Percentiles rank a stretch among this genome's conserved stretches.
Evolutionary conservation across 1,140 invertebrate genomes (phyloP).

Genomic region (Archivesica marissinica): DNA sequence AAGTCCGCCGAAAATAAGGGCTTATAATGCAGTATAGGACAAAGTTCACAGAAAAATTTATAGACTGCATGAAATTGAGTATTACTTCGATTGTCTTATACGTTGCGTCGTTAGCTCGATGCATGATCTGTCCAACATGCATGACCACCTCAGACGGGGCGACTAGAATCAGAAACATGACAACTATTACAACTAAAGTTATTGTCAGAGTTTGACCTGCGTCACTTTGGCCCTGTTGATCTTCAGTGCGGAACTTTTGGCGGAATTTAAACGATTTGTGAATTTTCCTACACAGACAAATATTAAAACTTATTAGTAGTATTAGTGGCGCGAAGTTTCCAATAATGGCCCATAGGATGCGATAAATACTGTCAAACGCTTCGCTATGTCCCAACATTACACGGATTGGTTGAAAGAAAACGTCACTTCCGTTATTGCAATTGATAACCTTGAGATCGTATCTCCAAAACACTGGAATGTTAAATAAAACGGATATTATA

Average conservation of each 20-base stretch:
- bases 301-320: constrained; percentile 80
- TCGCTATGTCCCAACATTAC: constrained; percentile 66
- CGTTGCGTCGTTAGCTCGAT: constrained; percentile 69
- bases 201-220: constrained; percentile 77
- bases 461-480: constrained; percentile 81
- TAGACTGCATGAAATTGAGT: constrained; percentile 80
- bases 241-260: constrained; percentile 73
- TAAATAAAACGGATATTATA: constrained; percentile 78
- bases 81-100: constrained; percentile 76
- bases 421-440: constrained; percentile 63
- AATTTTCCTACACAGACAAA: constrained; percentile 79
- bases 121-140: constrained; percentile 70
- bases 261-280: constrained; percentile 80
- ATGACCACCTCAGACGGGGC: constrained; percentile 82
- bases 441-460: constrained; percentile 70
- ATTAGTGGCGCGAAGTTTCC: constrained; percentile 82
- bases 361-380: constrained; percentile 75
- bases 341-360: constrained; percentile 79
- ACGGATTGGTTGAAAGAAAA: constrained; percentile 44
- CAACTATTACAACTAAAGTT: constrained; percentile 81
- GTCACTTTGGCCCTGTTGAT: constrained; percentile 63
- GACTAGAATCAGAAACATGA: constrained; percentile 82
- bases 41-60: constrained; percentile 81
- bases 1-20: constrained; percentile 77
- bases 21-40: constrained; percentile 81